Evolutionary conservation across 2,888 invertebrate species (phyloP), one percentile per base, ranked within the genome.

Genomic region (Pristionchus exspectatus): DNA sequence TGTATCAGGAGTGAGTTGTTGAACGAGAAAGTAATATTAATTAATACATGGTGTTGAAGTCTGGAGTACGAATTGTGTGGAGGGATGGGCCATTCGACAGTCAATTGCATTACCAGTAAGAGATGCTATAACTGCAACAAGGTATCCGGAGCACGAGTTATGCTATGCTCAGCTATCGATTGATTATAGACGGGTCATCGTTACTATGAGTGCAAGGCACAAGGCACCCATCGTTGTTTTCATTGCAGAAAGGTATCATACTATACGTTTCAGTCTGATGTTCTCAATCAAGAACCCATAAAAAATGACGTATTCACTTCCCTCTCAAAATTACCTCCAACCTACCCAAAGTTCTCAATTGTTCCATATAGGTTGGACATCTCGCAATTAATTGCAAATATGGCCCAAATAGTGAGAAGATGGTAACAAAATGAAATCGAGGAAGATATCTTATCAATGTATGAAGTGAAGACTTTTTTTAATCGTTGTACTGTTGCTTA

Each of bases 71-170:
- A 54, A 14, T 50, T 54, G 83, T 83, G 83, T 54, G 83, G 83
- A 27, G 83, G 83, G 3, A n/a, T 30, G 12, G 83, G 83, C 9
- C 83, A 83, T 83, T n/a, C 50, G 14, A 50, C 83, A 2, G 16
- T 7, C 54, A 50, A 44, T n/a, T 83, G 83, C 14, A 5, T 83
- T 50, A 50, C 54, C 50, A 83, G 83, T n/a, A 83, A 83, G 83
- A 30, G 83, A 44, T 83, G 83, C 83, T 83, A 83, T 50, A 83
- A 83, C 83, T 83, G 83, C 83, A 83, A 54, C n/a, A 83, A 54
- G 83, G 83, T 83, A 54, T 24, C 7, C 12, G 74, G 7, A 69
- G 30, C 30, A 27, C 21, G 30, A 30, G 69, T 9, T 50, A 69
- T 14, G 44, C 0, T 3, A 14, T 69, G 30, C 16, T 33, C 24